Evolutionary conservation across 2,797 vertebrate genomes (phyloP), one percentile per base, ranked within the genome.

Genomic region (Sebastes flavidus): DNA sequence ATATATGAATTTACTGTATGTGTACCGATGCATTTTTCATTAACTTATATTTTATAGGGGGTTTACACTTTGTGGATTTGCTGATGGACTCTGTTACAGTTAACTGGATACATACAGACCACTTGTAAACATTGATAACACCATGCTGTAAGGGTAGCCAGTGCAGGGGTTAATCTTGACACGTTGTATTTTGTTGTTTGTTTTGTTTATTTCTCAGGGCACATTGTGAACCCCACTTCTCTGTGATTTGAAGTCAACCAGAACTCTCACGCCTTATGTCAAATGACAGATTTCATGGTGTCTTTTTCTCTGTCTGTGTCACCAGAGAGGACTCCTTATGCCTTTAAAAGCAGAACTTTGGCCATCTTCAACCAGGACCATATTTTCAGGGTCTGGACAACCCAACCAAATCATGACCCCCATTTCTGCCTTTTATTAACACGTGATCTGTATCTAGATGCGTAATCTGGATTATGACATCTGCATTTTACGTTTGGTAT

Each of bases 191-290:
- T 52, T 52, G 42, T 46, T 46, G 42, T 18, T 18, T 46, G 42
- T 30, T 71, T 49, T 25, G 59, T 78, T 78, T 80, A 83, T 89
- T 91, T 89, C 94, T 95, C 95, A 93, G 95, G 94, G 88, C 91
- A 83, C 81, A 80, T 72, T 59, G 60, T 91, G 55, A 85, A 93
- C 89, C 92, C 90, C 93, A 89, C 93, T 89, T 81, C 2, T 72
- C 72, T 77, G 49, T 30, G 30, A 81, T 82, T 52, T 22, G 34
- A 74, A 52, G 24, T 18, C 34, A 25, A 34, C 10, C 22, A n/a
- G 11, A 68, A 5, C 42, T 61, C 8, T 42, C 29, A 29, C 24
- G 52, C 25, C 60, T 25, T 46, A 8, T 18, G 27, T 38, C 9
- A n/a, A 14, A 13, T 29, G 13, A 12, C 60, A 30, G 6, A 58